Evolutionary conservation across 2,113 vertebrate genomes (phyloP).

Genomic region (Hippocampus mohnikei): DNA sequence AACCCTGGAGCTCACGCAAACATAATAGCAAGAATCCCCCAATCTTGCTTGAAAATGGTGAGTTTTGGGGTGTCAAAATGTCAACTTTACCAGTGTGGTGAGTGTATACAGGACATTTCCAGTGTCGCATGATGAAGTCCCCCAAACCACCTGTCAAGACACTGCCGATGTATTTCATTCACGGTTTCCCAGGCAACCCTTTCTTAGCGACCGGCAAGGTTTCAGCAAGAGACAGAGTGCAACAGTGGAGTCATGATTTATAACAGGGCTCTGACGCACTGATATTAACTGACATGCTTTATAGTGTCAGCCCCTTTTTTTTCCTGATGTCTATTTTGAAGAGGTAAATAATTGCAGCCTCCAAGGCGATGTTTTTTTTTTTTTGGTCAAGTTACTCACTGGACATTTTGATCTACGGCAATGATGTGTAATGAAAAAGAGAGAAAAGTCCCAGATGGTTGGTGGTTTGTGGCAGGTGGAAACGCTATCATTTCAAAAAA

Average conservation of each 20-base stretch:
- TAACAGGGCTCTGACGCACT: slow-evolving; percentile 60
- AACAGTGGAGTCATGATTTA: slow-evolving; percentile 67
- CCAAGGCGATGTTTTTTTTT: slow-evolving; percentile 62
- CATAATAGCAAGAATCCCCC: not conserved
- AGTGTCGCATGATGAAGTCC: slow-evolving; percentile 32
- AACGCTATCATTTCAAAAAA: slow-evolving; percentile 2
- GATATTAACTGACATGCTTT: slow-evolving; percentile 64
- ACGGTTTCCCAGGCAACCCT: slow-evolving; percentile 76
- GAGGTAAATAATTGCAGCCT: slow-evolving; percentile 69
- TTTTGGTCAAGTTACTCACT: slow-evolving; percentile 45
- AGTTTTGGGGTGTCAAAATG: not conserved
- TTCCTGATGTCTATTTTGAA: slow-evolving; percentile 50
- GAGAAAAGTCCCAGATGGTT: slow-evolving; percentile 9
- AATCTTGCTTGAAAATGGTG: not conserved
- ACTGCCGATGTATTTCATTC: slow-evolving; percentile 63
- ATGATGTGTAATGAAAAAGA: slow-evolving; percentile 39
- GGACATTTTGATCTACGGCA: slow-evolving; percentile 54
- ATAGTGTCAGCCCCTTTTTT: slow-evolving; percentile 46
- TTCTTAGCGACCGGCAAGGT: slow-evolving; percentile 53
- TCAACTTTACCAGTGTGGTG: not conserved
- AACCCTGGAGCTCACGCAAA: not conserved
- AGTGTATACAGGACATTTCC: slow-evolving; percentile 13
- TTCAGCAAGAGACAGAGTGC: slow-evolving; percentile 63
- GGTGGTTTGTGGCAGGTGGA: slow-evolving; percentile 19
- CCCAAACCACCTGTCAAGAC: slow-evolving; percentile 58